phyloP scores from a whole-genome alignment of 2,113 vertebrate genomes.

The Piprites chloris region DNA sequence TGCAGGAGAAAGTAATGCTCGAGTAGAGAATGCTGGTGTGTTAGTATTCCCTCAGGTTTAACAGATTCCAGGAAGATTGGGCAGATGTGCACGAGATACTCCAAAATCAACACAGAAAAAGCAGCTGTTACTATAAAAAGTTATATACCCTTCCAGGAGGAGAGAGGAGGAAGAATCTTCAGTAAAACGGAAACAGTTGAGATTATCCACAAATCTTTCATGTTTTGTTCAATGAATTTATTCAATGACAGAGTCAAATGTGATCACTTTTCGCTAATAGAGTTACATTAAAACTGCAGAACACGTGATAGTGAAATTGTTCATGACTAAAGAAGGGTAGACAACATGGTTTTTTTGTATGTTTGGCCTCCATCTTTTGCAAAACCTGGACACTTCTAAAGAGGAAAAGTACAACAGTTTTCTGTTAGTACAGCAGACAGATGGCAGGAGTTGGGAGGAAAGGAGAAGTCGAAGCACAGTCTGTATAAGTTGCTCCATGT shows the following conservation, averaged over 20 bases:
- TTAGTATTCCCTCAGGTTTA: background rate
- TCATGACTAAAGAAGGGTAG: background rate
- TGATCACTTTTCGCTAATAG: background rate
- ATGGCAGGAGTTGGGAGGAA: background rate
- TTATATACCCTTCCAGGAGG: background rate
- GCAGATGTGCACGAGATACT: background rate
- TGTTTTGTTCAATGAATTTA: background rate
- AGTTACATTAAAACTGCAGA: background rate
- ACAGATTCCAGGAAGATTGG: conserved; percentile 8
- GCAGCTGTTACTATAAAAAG: background rate
- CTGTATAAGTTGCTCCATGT: background rate
- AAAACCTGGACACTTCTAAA: background rate
- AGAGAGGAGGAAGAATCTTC: background rate
- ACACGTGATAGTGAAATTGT: background rate
- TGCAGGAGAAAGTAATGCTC: conserved; percentile 7
- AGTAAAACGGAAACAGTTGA: background rate
- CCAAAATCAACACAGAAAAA: background rate
- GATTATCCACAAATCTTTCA: background rate
- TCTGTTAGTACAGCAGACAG: background rate
- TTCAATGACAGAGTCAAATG: background rate
- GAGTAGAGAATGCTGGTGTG: background rate
- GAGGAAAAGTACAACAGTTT: background rate
- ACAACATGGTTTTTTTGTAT: fast-evolving
- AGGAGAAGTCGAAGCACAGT: background rate
- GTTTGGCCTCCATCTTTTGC: background rate